Evolutionary conservation across 2,113 vertebrate genomes (phyloP).

Genomic region (Centropus bengalensis): DNA sequence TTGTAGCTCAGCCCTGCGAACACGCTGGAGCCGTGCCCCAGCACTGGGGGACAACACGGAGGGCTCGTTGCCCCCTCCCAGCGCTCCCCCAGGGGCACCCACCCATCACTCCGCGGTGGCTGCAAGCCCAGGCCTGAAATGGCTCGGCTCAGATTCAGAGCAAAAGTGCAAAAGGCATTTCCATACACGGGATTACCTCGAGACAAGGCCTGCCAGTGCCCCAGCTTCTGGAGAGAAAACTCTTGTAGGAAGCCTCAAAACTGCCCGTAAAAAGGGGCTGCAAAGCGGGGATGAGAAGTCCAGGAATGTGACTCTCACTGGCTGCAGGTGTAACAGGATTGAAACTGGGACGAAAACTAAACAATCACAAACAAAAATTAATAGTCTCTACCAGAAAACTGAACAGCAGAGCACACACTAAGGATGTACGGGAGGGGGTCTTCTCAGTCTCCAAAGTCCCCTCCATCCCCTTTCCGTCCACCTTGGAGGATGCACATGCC

Average conservation of each 20-base stretch:
- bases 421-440: background rate
- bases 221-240: background rate
- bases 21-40: fast-evolving
- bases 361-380: background rate
- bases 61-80: background rate
- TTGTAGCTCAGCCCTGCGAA: background rate
- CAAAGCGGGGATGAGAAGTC: fast-evolving
- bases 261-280: background rate
- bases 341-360: background rate
- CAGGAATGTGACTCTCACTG: fast-evolving
- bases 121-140: background rate
- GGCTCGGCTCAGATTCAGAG: background rate
- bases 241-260: background rate
- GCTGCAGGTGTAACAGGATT: background rate
- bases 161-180: background rate
- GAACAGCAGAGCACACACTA: background rate
- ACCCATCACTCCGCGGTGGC: background rate
- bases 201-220: background rate
- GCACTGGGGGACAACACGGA: background rate
- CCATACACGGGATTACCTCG: background rate
- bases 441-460: background rate
- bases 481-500: background rate
- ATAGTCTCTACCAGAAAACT: background rate
- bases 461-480: background rate
- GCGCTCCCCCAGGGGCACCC: background rate